Evolutionary conservation across 2,888 invertebrate genomes (phyloP), one percentile per base, ranked within the genome.

Genomic region (Drosophila flavopinicola): DNA sequence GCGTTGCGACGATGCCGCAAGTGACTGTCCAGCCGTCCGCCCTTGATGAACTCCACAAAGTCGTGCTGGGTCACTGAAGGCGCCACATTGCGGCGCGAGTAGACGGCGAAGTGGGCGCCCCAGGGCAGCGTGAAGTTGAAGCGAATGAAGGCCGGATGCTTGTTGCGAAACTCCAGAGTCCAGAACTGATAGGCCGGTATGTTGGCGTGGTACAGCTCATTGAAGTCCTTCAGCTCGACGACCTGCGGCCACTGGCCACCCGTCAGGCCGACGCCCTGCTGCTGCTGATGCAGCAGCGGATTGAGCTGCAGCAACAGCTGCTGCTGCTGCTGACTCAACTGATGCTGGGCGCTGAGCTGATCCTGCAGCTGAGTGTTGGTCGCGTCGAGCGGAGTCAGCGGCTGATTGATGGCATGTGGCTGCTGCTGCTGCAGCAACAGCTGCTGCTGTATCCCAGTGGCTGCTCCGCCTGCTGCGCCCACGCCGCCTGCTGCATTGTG

Each of bases 51-150:
- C 92, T 98, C 97, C 77, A 97, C 97, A 91, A 99, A 98, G 91
- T 99, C 99, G 91, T 98, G 97, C 92, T 98, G 97, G 68, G 98
- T 98, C 87, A 99, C 97, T 89, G 98, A 97, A 10, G 99, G 99
- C 29, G 97, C 96, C 52, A 97, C 96, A 92, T 98, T 98, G 83
- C 98, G 94, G 76, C 99, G 93, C 25, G 98, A 98, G 91, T 99
- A 98, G 66, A 99, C 95, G 45, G 98, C 99, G 89, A 99, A 97
- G 92, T 97, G 97, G 48, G 96, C 96, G 82, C 96, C 96, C 96
- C 97, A 96, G 38, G 97, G 97, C 85, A 97, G 93, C 61, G 96
- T 97, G 90, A 97, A 95, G 92, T 97, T 97, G 92, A 97, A 94
- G 85, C 95, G 94, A 88, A 97, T 95, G 90, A 96, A 96, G 68